Evolutionary conservation across 2,113 vertebrate genomes (phyloP), one percentile per base, ranked within the genome.

Genomic region (Scatophagus argus): DNA sequence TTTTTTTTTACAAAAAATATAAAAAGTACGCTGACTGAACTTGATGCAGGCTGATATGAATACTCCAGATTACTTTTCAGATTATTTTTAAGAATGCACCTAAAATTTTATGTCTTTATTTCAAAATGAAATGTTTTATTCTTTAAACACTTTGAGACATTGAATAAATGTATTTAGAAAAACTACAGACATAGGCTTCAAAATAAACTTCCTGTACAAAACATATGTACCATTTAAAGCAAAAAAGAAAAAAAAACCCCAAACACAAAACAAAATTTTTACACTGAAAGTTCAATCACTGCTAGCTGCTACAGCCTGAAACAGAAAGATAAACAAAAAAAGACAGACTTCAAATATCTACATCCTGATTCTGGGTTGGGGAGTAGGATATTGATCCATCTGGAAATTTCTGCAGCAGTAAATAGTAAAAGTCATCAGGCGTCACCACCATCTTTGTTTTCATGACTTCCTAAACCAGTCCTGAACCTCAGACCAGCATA

Each of bases 171-270:
- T 49, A 80, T 87, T 83, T 80, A 85, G 74, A 91, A 90, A 94
- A 87, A 83, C 75, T 82, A 84, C 88, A 86, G 81, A 89, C 82
- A 83, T 68, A 90, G 64, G 87, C 55, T 68, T 88, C 55, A 83
- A 92, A 89, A 78, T 69, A 78, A 91, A 86, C 58, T 76, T 87
- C 64, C 89, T 93, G 89, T 93, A 93, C 93, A 94, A 91, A 93
- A 89, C 60, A 88, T 83, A 81, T 77, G 62, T 60, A 83, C 31
- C 31, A 62, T 75, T 77, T 74, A 91, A 88, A 83, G 71, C 23
- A 61, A 61, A 49, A 34, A 83, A 31, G 32, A 38, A 29, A 56
- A 27, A 21, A 27, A 49, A 7, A 43, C 5, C n/a, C n/a, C n/a
- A n/a, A 36, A 76, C 44, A 46, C 0, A 80, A 56, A 34, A 36